phyloP scores from a whole-genome alignment of 2,888 invertebrate species.

The Drosophila macrospina region DNA sequence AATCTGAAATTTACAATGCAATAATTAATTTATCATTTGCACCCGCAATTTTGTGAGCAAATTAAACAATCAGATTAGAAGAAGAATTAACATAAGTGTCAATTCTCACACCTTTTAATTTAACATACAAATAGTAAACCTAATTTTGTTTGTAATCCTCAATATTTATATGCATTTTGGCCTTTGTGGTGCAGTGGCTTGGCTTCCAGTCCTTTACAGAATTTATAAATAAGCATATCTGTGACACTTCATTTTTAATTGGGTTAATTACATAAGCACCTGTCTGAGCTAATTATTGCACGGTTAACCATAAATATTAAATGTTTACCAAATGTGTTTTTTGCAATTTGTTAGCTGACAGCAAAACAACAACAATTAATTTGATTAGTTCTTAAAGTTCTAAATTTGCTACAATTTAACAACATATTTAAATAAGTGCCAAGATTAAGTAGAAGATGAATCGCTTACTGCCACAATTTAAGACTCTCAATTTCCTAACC shows the following conservation, averaged over 20 bases:
- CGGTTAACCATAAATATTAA: neutral
- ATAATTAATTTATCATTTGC: slow-evolving; percentile 5
- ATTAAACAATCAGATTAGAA: neutral
- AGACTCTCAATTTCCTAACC: too few species aligned
- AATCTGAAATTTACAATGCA: neutral
- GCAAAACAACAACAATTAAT: too few species aligned
- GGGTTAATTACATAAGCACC: slow-evolving; percentile 16
- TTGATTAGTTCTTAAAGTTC: too few species aligned
- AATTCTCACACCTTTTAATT: slow-evolving; percentile 16
- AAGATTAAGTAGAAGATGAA: too few species aligned
- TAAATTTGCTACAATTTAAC: too few species aligned
- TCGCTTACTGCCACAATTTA: too few species aligned
- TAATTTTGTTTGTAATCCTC: neutral
- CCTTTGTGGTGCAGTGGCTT: neutral
- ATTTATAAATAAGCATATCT: neutral
- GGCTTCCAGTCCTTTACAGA: neutral
- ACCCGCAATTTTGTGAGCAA: slow-evolving; percentile 7
- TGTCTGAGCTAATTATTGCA: neutral
- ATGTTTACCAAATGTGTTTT: neutral
- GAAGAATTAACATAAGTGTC: neutral
- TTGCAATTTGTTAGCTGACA: too few species aligned
- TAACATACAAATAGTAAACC: slow-evolving; percentile 20
- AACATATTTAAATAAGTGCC: too few species aligned
- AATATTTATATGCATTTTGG: slow-evolving; percentile 38
- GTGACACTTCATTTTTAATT: slow-evolving; percentile 30